Evolutionary conservation across 2,113 vertebrate genomes (phyloP), one percentile per base, ranked within the genome.

Genomic region (Azemiops feae): DNA sequence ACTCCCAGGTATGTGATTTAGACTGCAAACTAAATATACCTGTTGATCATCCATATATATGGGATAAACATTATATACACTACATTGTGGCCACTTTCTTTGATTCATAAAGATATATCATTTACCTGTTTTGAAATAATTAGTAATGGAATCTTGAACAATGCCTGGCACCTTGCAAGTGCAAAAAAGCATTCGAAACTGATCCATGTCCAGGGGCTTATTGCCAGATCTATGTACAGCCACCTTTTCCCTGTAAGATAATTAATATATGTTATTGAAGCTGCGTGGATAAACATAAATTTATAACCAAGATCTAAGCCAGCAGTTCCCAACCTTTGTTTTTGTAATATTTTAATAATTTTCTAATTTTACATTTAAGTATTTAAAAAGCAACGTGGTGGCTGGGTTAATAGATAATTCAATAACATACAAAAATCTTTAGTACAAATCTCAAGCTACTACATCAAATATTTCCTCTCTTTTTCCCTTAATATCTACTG

Each of bases 81-180:
- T 57, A 50, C 45, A 94, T 1, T 45, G 92, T 94, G 74, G 1
- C 0, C 50, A 22, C 81, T 3, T 39, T 89, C 55, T 0, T 53
- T 69, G 95, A 92, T 94, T 2, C 55, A 20, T 25, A 89, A 86
- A 92, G 14, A 20, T 88, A 0, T 4, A 92, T 50, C 94, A 88
- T 93, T 97, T 97, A 99, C 99, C 99, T 87, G 99, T 99, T 95
- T 97, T 98, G 95, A 99, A 99, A 96, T 98, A 98, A 97, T 93
- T 98, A 88, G 45, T 39, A 25, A 99, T 90, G 0, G 97, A 97
- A 95, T 99, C 99, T 96, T 98, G 98, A 91, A 96, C 97, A 91
- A 98, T 64, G 93, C 99, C 99, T 52, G 99, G 99, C 92, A 99
- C 97, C 97, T 97, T 99, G 97, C 99, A 99, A 89, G 99, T 99